phyloP scores from a whole-genome alignment of 2,113 vertebrate genomes.

The Alexandromys fortis region DNA sequence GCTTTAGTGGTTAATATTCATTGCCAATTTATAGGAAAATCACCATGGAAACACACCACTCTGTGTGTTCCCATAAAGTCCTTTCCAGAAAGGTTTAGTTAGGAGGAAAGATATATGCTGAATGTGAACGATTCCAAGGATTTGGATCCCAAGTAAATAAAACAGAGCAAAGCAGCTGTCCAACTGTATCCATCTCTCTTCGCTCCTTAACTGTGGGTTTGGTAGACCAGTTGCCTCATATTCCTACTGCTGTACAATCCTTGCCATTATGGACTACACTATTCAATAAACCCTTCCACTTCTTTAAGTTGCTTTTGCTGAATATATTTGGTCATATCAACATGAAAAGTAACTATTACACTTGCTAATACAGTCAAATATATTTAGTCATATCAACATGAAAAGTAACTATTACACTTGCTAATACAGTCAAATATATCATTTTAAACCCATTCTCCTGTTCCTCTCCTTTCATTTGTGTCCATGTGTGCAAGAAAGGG shows the following conservation, averaged over 20 bases:
- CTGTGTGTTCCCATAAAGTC: neutral
- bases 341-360: neutral
- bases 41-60: neutral
- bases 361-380: neutral
- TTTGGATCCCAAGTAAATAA: neutral
- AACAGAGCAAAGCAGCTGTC: neutral
- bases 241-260: fast-evolving
- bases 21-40: neutral
- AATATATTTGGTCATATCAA: neutral
- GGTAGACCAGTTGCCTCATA: neutral
- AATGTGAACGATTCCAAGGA: neutral
- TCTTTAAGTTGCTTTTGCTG: neutral
- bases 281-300: neutral
- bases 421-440: neutral
- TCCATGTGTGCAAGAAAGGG: neutral
- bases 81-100: neutral
- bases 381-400: neutral
- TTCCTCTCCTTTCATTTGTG: neutral
- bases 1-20: neutral
- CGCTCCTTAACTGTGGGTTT: neutral
- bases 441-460: neutral
- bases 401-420: neutral
- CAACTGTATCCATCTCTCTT: neutral
- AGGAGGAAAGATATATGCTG: neutral
- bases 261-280: neutral